Conservation (phyloP, 2,113 vertebrate genomes). For the Ceyx cyanopectus region DNA sequence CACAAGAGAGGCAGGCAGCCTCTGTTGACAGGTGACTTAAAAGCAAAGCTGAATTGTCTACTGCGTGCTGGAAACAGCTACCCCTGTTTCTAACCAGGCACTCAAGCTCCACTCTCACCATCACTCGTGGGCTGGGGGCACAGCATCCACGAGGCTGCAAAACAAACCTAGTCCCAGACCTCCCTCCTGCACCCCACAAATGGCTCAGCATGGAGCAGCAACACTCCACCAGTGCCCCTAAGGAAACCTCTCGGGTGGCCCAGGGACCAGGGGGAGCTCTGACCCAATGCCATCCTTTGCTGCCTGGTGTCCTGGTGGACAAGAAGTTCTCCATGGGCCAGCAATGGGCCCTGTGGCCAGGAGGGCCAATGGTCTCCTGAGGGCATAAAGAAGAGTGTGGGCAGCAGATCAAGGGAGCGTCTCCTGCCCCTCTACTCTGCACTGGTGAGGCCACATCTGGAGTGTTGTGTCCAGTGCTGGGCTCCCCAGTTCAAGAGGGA, state of each 20-base stretch:
- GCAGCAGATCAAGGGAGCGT: too few species aligned
- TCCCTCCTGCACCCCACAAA: rapidly evolving
- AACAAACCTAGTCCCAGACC: rapidly evolving
- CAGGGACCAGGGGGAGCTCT: neutral
- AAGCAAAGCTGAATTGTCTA: neutral
- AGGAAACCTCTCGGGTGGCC: neutral
- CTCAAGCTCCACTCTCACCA: neutral
- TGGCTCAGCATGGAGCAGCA: neutral
- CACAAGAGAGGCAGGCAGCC: neutral
- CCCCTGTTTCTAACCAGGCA: neutral
- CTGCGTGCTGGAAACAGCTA: neutral
- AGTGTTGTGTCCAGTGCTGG: too few species aligned
- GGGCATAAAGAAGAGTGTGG: too few species aligned
- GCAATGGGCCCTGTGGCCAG: too few species aligned
- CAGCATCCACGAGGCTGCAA: rapidly evolving
- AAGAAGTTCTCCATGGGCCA: too few species aligned
- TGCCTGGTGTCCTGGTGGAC: neutral
- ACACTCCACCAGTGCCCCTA: neutral
- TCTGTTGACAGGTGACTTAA: neutral
- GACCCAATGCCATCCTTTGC: rapidly evolving
- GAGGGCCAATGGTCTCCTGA: too few species aligned
- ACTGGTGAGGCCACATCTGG: too few species aligned
- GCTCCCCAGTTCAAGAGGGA: too few species aligned
- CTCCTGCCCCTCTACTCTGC: too few species aligned
- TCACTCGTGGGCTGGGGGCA: neutral